Conservation (phyloP, 2,113 vertebrate genomes). For the Piliocolobus tephrosceles region DNA sequence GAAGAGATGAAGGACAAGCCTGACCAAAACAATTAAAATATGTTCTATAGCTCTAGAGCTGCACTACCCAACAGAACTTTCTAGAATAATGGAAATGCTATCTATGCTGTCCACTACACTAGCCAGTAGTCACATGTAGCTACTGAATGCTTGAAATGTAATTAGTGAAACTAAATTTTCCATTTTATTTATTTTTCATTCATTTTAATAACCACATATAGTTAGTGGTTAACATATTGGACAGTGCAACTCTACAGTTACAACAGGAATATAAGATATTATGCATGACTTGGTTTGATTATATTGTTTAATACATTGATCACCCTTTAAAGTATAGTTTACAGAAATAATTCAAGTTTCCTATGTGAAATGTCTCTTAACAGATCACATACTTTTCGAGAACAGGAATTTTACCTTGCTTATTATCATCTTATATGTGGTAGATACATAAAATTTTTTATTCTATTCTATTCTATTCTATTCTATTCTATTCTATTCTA, state of each 20-base stretch:
- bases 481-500: too few relatives aligned
- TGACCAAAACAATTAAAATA: conserved; percentile 39
- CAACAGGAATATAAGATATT: conserved; percentile 19
- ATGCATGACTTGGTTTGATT: conserved; percentile 19
- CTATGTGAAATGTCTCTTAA: conserved; percentile 46
- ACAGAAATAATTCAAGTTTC: conserved; percentile 26
- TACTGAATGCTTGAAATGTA: background rate
- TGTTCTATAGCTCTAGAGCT: background rate
- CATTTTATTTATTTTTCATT: conserved; percentile 15
- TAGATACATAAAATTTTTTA: background rate
- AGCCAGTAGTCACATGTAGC: background rate
- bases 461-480: fast-evolving
- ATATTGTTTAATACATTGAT: background rate
- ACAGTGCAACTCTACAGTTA: conserved; percentile 12
- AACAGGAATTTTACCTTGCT: conserved; percentile 1
- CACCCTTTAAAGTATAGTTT: background rate
- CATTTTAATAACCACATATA: conserved; percentile 10
- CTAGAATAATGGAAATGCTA: background rate
- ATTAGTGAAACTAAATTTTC: background rate
- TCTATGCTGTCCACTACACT: background rate
- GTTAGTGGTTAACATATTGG: conserved; percentile 8
- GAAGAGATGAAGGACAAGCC: conserved; percentile 15
- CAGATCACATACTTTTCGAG: background rate
- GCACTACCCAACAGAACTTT: background rate
- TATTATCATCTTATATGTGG: background rate